Percentiles rank a stretch among this genome's conserved stretches.
These are phyloP conservation scores for Drosophila burlai DNA, from an alignment of 1,140 invertebrate genomes.

Conservation along the genomic window DNA sequence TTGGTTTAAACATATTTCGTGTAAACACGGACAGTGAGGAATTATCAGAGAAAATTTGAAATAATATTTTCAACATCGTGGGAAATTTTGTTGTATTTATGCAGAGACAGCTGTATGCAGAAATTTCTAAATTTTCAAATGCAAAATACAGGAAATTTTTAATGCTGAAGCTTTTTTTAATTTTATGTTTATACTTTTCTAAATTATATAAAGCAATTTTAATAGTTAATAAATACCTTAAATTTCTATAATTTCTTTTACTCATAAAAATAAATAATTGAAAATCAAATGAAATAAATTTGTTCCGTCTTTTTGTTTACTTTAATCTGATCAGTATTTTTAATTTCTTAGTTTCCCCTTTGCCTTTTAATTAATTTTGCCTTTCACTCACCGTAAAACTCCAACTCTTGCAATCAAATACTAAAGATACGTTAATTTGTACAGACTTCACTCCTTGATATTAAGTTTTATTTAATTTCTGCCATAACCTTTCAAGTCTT, in stretches of 20 bases:
- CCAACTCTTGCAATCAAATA: not conserved
- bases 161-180: not conserved
- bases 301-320: not conserved
- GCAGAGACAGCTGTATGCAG: not conserved
- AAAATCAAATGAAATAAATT: not conserved
- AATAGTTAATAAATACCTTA: not conserved
- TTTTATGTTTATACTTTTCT: no score
- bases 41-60: not conserved
- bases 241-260: not conserved
- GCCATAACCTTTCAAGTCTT: not conserved
- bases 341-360: not conserved
- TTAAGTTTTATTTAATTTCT: conserved; percentile 23
- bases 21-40: conserved; percentile 19
- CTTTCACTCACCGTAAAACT: not conserved
- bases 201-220: no score
- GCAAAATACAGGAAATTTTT: not conserved
- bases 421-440: not conserved
- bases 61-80: not conserved
- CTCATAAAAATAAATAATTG: not conserved
- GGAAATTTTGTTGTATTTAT: not conserved
- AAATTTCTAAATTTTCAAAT: not conserved
- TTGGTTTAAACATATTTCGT: conserved; percentile 1
- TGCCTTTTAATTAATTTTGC: not conserved
- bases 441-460: not conserved
- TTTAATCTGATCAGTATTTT: not conserved